Conservation (phyloP, 2,888 invertebrate species). For the Eucera pruinosa region DNA sequence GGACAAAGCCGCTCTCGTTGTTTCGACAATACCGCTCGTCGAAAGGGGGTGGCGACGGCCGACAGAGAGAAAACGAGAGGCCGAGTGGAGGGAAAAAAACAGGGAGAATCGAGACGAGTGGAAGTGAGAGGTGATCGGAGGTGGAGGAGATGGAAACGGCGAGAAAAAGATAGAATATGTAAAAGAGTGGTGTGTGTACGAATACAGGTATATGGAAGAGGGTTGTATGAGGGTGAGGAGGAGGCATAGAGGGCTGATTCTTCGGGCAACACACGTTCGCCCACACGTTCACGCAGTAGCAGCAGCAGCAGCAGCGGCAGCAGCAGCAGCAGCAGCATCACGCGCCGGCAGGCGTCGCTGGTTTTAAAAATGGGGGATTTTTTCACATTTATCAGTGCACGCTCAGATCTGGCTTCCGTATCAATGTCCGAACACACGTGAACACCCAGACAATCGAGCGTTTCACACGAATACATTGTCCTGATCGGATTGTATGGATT, state of each 20-base stretch:
- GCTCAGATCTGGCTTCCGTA: slow-evolving; percentile 81
- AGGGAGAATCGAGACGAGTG: slow-evolving; percentile 53
- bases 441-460: slow-evolving; percentile 82
- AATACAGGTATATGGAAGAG: not conserved
- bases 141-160: slow-evolving; percentile 39
- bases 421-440: slow-evolving; percentile 80
- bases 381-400: slow-evolving; percentile 81
- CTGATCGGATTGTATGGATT: slow-evolving; percentile 84
- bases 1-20: slow-evolving; percentile 76
- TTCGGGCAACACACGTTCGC: slow-evolving; percentile 72
- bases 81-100: slow-evolving; percentile 44
- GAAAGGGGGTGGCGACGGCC: slow-evolving; percentile 70
- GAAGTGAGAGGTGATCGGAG: slow-evolving; percentile 60
- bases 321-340: slow-evolving; percentile 63
- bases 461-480: slow-evolving; percentile 83
- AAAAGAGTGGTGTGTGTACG: not conserved
- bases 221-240: slow-evolving; percentile 6
- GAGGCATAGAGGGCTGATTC: slow-evolving; percentile 66
- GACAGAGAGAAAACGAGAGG: slow-evolving; percentile 64
- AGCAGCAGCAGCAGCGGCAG: slow-evolving; percentile 60
- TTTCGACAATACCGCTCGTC: slow-evolving; percentile 76
- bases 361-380: slow-evolving; percentile 78
- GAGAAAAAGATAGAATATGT: not conserved
- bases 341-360: slow-evolving; percentile 73
- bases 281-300: slow-evolving; percentile 68